Percentiles rank a stretch among this genome's conserved stretches.
Evolutionary conservation across 2,113 vertebrate species (phyloP).

Genomic region (Chaenogobius annularis): DNA sequence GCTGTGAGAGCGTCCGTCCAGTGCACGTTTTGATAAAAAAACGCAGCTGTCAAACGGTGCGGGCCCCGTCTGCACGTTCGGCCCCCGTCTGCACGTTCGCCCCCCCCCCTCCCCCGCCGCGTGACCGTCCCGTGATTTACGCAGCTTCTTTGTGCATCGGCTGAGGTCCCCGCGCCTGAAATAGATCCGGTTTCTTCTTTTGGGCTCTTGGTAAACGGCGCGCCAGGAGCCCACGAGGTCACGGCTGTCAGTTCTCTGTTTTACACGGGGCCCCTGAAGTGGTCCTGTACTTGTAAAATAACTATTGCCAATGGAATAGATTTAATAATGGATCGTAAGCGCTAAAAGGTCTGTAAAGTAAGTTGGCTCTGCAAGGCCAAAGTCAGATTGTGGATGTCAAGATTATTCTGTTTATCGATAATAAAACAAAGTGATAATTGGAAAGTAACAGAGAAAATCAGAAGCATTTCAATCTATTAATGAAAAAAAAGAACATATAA

Average conservation of each 20-base stretch:
- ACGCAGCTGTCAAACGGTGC: background rate
- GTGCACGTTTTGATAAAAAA: no score
- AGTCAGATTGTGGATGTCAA: no score
- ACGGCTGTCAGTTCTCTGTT: conserved; percentile 23
- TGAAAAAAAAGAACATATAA: no score
- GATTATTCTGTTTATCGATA: no score
- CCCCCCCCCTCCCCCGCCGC: background rate
- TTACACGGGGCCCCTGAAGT: conserved; percentile 8
- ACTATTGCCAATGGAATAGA: background rate
- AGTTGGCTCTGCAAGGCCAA: no score
- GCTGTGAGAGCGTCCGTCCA: no score
- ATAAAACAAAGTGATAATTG: no score
- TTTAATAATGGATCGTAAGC: no score
- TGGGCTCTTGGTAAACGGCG: background rate
- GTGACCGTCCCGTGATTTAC: conserved; percentile 23
- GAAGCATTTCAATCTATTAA: no score
- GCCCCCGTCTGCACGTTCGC: background rate
- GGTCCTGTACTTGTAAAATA: background rate
- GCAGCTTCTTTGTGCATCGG: conserved; percentile 7
- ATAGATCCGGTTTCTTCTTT: conserved; percentile 19
- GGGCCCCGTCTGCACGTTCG: no score
- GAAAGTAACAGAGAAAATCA: no score
- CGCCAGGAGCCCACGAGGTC: conserved; percentile 15
- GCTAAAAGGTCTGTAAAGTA: no score
- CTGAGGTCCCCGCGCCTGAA: conserved; percentile 6